Evolutionary conservation across 2,113 vertebrate genomes (phyloP).

Genomic region (Notothenia rossii): DNA sequence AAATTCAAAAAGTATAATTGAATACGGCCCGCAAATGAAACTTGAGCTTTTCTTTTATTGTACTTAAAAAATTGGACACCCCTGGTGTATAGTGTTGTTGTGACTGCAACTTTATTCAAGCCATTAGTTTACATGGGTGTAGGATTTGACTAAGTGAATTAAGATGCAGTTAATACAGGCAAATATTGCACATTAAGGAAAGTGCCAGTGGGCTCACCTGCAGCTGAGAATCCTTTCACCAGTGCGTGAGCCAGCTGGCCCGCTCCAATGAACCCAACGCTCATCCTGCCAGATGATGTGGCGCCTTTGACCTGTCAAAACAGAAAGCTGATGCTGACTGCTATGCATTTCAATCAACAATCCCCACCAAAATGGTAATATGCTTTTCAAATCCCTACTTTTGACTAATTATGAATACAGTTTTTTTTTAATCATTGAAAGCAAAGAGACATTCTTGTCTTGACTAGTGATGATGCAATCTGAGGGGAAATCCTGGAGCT

Average conservation of each 20-base stretch:
- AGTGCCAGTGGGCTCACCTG: conserved; percentile 79
- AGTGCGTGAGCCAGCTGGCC: conserved; percentile 93
- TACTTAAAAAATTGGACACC: too few relatives aligned
- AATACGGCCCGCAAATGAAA: too few relatives aligned
- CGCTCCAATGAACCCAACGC: conserved; percentile 93
- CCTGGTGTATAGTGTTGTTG: not conserved
- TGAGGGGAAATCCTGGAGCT: not conserved
- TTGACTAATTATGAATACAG: not conserved
- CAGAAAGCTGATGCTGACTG: not conserved
- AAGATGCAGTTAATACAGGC: not conserved
- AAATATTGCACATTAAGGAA: not conserved
- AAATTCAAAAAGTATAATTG: too few relatives aligned
- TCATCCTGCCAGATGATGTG: conserved; percentile 82
- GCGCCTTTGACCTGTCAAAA: conserved; percentile 43
- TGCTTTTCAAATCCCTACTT: not conserved
- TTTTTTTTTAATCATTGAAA: not conserved
- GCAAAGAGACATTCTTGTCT: not conserved
- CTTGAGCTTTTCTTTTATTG: too few relatives aligned
- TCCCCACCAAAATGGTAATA: not conserved
- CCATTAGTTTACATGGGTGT: not conserved
- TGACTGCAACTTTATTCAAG: too few relatives aligned
- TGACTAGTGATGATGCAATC: conserved; percentile 8
- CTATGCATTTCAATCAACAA: not conserved
- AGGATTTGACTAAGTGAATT: not conserved
- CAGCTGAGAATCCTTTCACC: conserved; percentile 89